Percentiles rank a stretch among this genome's conserved stretches.
These are phyloP conservation scores for Scaptomyza cyrtandrae DNA, from an alignment of 2,888 invertebrate species.

Conservation along the genomic window DNA sequence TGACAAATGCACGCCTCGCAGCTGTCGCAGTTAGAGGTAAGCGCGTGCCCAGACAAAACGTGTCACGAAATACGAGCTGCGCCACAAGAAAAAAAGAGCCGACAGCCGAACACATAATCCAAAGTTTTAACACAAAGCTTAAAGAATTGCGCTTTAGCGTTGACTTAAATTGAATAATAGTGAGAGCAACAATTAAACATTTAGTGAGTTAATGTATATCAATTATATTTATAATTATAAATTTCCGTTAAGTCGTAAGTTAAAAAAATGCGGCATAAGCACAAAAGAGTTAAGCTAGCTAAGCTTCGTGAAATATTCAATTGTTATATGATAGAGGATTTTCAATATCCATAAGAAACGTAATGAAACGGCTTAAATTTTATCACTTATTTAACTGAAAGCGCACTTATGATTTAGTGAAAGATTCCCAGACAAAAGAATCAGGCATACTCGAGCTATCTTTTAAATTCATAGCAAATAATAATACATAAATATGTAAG, in stretches of 20 bases:
- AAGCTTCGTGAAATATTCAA: background rate
- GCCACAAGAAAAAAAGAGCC: background rate
- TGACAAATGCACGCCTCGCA: constrained; percentile 25
- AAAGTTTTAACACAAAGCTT: background rate
- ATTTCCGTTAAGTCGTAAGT: background rate
- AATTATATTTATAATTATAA: background rate
- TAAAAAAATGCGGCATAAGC: background rate
- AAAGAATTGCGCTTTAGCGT: background rate
- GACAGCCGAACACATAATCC: background rate
- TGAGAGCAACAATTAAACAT: background rate
- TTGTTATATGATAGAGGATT: background rate
- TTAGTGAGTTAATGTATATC: constrained; percentile 5
- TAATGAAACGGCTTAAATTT: no score
- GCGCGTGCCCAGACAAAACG: background rate
- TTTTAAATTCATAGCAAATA: background rate
- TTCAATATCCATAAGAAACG: background rate
- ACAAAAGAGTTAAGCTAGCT: background rate
- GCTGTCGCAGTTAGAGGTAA: constrained; percentile 21
- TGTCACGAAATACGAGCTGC: constrained; percentile 9
- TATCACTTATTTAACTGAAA: no score
- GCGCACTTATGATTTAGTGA: background rate
- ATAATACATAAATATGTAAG: no score
- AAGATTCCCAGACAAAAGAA: background rate
- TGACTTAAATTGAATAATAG: background rate
- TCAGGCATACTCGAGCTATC: background rate